Percentiles rank a stretch among this genome's conserved stretches.
Conservation (phyloP, 2,797 vertebrate genomes). For the Luscinia megarhynchos region DNA sequence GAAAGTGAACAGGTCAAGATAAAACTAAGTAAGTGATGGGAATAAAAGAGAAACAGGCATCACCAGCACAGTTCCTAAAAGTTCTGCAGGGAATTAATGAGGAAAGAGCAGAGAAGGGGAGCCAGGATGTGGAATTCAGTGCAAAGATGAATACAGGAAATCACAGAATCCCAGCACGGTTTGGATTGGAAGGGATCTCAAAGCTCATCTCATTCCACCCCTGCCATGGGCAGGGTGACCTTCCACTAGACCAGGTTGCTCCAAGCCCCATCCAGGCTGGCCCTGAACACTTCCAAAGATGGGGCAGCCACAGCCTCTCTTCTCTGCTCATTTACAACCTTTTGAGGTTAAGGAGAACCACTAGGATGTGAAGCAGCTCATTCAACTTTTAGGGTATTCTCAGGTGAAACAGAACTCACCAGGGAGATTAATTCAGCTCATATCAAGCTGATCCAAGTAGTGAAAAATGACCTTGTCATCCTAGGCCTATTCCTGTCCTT, state of each 20-base stretch:
- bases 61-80: not conserved
- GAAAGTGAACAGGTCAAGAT: not conserved
- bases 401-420: not conserved
- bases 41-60: not conserved
- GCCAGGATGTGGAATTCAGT: not conserved
- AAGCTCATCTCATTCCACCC: not conserved
- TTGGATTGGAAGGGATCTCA: not conserved
- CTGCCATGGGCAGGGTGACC: not conserved
- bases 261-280: not conserved
- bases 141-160: not conserved
- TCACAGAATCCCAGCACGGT: not conserved
- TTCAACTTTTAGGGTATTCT: not conserved
- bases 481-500: not conserved
- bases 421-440: not conserved
- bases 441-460: not conserved
- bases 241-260: not conserved
- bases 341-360: not conserved
- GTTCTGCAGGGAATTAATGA: not conserved
- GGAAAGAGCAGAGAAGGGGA: not conserved
- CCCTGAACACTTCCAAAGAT: not conserved
- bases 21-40: not conserved
- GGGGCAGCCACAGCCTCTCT: not conserved
- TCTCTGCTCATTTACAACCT: not conserved
- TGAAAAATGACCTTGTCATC: not conserved
- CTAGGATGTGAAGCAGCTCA: not conserved